A percentile compares a stretch with the other conserved stretches of the same genome.
These are phyloP conservation scores for Drosophila orosa DNA, from an alignment of 1,140 invertebrate species.

Conservation along the genomic window DNA sequence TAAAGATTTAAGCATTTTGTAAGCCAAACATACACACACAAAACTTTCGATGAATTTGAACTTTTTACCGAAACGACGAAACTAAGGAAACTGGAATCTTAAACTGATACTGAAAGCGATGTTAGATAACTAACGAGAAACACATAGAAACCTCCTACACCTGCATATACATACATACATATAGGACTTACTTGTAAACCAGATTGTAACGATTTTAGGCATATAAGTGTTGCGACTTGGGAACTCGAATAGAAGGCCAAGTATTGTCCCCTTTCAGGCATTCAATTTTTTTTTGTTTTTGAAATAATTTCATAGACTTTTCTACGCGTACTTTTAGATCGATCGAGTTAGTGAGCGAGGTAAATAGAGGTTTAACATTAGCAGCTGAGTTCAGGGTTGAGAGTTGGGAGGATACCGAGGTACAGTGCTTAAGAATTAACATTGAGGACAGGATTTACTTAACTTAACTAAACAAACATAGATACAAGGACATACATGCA, in stretches of 20 bases:
- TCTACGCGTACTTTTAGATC: conserved; percentile 68
- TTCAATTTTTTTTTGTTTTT: conserved; percentile 23
- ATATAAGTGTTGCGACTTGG: conserved; percentile 76
- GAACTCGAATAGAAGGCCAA: conserved; percentile 28
- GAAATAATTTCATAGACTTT: conserved; percentile 63
- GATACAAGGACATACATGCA: conserved; percentile 46
- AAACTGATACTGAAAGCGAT: conserved; percentile 58
- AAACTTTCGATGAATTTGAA: conserved; percentile 55
- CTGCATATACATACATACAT: conserved; percentile 55
- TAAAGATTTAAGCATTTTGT: conserved; percentile 31
- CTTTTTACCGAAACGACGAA: conserved; percentile 37
- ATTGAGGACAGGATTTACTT: conserved; percentile 47
- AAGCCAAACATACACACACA: conserved; percentile 39
- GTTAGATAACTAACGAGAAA: conserved; percentile 41
- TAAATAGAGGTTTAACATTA: conserved; percentile 57
- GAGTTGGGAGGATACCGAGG: conserved; percentile 26
- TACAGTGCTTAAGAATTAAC: conserved; percentile 59
- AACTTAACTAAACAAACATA: conserved; percentile 43
- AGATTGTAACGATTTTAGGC: conserved; percentile 73
- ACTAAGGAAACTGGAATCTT: conserved; percentile 55
- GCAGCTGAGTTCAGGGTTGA: conserved; percentile 34
- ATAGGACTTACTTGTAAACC: conserved; percentile 65
- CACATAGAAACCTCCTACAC: conserved; percentile 52
- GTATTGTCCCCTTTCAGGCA: conserved; percentile 36
- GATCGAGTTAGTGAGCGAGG: conserved; percentile 18